These are phyloP conservation scores for Chauna torquata DNA, from an alignment of 2,113 vertebrate genomes.

Conservation along the genomic window DNA sequence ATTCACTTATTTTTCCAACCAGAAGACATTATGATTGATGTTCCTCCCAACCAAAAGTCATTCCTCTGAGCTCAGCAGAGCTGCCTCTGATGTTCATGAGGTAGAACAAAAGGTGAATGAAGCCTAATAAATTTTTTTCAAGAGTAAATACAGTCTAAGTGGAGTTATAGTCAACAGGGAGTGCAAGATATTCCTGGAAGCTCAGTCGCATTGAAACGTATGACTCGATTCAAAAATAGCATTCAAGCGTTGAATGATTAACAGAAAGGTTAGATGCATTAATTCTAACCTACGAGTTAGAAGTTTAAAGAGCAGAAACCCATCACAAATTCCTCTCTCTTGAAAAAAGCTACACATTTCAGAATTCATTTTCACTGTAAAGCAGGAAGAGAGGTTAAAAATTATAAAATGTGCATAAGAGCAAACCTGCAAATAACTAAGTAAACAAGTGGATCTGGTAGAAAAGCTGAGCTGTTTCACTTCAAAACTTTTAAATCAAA, in stretches of 20 bases:
- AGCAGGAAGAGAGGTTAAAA: neutral
- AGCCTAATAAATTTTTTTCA: neutral
- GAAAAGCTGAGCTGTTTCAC: neutral
- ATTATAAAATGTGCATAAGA: neutral
- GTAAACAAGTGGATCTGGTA: neutral
- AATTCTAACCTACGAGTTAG: neutral
- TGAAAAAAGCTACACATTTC: neutral
- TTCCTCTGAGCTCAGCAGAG: constrained; percentile 3
- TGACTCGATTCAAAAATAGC: neutral
- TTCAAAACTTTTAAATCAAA: neutral
- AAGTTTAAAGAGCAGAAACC: neutral
- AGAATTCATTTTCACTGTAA: neutral
- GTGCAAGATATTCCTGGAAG: neutral
- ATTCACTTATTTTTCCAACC: neutral
- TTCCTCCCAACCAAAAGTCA: neutral
- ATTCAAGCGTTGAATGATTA: neutral
- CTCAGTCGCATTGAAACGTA: neutral
- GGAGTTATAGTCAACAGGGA: neutral
- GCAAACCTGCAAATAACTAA: neutral
- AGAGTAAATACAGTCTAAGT: constrained; percentile 3
- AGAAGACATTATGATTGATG: neutral
- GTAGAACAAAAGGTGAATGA: neutral
- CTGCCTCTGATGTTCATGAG: neutral
- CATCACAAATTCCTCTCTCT: neutral
- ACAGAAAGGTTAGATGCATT: neutral